Base-by-base conservation (phyloP, 2,888 invertebrate genomes). In the Camptogramma bilineatum region DNA sequence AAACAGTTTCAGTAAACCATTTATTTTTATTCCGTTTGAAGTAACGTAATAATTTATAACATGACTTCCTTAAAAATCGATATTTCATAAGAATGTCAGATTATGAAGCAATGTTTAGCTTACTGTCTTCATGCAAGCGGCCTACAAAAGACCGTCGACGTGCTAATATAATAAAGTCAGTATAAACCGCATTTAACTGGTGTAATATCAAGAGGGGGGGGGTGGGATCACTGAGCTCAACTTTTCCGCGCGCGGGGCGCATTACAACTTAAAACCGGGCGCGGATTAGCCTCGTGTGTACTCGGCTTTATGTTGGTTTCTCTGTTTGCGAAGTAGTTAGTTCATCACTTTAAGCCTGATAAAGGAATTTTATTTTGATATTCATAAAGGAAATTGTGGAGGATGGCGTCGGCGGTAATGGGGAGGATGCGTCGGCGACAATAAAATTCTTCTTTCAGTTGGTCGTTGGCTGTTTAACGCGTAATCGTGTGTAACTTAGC, bases 91-190 rank as follows among this genome's bases (percentile, higher is more conserved):
- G 13, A 39, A 13, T 3, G 4, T 16, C 44, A 16, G 7, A 16
- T 7, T 16, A 3, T 42, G 16, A 5, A 16, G n/a, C 1, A 17
- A 16, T 44, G 16, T 28, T 52, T 28, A 17, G n/a, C 28, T 17
- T 16, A 24, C 58, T 66, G 53, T 54, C 62, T 39, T 82, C 85
- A 87, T 87, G 87, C 87, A 88, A 88, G 87, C 85, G 81, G 67
- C 84, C 81, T 74, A 84, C 79, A 76, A 77, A 73, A 77, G 73
- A 79, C 75, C 85, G 87, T 83, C 86, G 86, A 85, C 87, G 85
- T 84, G 87, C 83, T 91, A 89, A 91, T 91, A 90, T 89, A 89
- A 90, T 90, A 88, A 90, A 91, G 86, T 90, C 87, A 82, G 86
- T 80, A 83, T 88, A 87, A 88, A 89, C 88, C 88, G 79, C 84